These are phyloP conservation scores for Syrrhaptes paradoxus DNA, from an alignment of 2,113 vertebrate species.

Conservation along the genomic window DNA sequence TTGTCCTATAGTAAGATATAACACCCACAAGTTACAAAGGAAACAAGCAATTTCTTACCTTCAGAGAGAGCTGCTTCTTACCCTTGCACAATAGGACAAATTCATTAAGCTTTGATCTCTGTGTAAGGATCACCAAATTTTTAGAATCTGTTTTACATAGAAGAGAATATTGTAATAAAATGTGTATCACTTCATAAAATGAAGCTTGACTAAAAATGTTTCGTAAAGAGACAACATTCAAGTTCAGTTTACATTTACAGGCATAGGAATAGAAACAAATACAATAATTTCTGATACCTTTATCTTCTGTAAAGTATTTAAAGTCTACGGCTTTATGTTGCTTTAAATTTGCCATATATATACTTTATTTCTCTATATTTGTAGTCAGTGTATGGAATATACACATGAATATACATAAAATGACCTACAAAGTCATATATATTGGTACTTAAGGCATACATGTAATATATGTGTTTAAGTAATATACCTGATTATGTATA, in stretches of 20 bases:
- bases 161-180: not conserved
- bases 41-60: conserved; percentile 26
- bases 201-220: not conserved
- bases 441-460: not conserved
- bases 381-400: not conserved
- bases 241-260: not conserved
- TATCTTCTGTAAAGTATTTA: not conserved
- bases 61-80: conserved; percentile 6
- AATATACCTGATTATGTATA: not conserved
- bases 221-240: not conserved
- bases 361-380: not conserved
- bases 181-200: not conserved
- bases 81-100: conserved; percentile 35
- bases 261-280: not conserved
- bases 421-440: not conserved
- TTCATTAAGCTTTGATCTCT: conserved; percentile 48
- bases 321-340: not conserved
- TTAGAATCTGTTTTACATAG: conserved; percentile 5
- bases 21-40: not conserved
- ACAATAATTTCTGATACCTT: not conserved
- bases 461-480: not conserved
- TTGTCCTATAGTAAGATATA: not conserved
- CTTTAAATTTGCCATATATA: not conserved
- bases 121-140: conserved; percentile 40
- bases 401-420: not conserved